Evolutionary conservation across 2,113 vertebrate genomes (phyloP), one percentile per base, ranked within the genome.

Genomic region (Podiceps cristatus): DNA sequence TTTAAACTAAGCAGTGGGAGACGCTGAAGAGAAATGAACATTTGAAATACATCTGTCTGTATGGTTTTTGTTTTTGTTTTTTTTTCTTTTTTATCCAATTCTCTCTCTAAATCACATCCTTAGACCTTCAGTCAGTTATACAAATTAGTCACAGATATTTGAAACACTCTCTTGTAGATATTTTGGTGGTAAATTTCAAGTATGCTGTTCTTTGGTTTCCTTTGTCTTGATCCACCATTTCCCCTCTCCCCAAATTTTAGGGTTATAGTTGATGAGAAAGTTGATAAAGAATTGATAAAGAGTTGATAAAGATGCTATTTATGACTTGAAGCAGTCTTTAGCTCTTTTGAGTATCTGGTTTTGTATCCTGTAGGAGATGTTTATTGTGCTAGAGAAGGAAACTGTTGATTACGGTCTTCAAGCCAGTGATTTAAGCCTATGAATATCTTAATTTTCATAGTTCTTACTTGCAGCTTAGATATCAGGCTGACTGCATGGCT

Each of bases 281-380:
- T 45, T 53, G 31, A 33, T 47, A 63, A 79, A 63, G 14, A 33
- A 45, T 37, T 44, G 25, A 31, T 50, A 80, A 50, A 50, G 8
- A 35, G 6, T 28, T 33, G 15, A 35, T 67, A 66, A 73, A 74
- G 27, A 66, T 45, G 12, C 4, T 52, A 45, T 91, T 73, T 52
- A 79, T 37, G 28, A 66, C 28, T 4, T 58, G 31, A 77, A 49
- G 20, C 35, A 56, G 19, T 77, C 24, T 33, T 78, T 33, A 58
- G 13, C 9, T 64, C 31, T 37, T 77, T 37, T 25, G 25, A 42
- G 5, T 58, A 50, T 58, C 35, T 72, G 28, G 33, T 47, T 56
- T 42, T 60, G 3, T n/a, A 15, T 9, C 5, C 18, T 60, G 3
- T 47, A 19, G 59, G 18, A 42, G 28, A 42, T 2, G 0, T 78